Evolutionary conservation across 53 echinoderm and acorn worm genomes (phyloP).

Genomic region (Paracentrotus lividus): DNA sequence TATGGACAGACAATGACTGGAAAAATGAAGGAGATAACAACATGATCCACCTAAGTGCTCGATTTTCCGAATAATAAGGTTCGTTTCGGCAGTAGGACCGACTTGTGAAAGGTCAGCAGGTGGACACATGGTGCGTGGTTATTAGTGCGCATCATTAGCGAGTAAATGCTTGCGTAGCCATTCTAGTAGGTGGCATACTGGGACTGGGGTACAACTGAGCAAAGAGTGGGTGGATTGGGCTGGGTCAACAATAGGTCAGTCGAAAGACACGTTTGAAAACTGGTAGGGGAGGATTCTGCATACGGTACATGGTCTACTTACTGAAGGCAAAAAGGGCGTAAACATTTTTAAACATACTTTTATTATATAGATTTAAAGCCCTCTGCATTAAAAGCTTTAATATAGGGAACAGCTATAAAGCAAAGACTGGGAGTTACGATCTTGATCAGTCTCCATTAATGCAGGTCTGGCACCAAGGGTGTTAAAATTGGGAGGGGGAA

Average conservation of each 20-base stretch:
- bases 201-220: background rate
- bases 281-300: background rate
- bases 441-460: no score
- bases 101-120: conserved; percentile 34
- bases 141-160: conserved; percentile 27
- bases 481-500: no score
- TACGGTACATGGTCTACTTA: no score
- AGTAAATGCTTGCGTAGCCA: conserved; percentile 14
- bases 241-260: background rate
- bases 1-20: background rate
- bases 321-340: background rate
- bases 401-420: no score
- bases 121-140: conserved; percentile 17
- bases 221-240: background rate
- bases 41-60: background rate
- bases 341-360: no score
- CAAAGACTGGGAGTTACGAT: no score
- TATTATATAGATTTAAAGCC: no score
- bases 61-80: conserved; percentile 19
- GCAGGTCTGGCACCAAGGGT: no score
- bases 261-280: background rate
- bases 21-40: background rate
- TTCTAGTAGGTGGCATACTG: background rate
- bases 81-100: background rate
- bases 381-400: no score